Percentiles rank a stretch among this genome's conserved stretches.
phyloP scores from a whole-genome alignment of 1,140 invertebrate species.

The Heliconius hewitsoni region DNA sequence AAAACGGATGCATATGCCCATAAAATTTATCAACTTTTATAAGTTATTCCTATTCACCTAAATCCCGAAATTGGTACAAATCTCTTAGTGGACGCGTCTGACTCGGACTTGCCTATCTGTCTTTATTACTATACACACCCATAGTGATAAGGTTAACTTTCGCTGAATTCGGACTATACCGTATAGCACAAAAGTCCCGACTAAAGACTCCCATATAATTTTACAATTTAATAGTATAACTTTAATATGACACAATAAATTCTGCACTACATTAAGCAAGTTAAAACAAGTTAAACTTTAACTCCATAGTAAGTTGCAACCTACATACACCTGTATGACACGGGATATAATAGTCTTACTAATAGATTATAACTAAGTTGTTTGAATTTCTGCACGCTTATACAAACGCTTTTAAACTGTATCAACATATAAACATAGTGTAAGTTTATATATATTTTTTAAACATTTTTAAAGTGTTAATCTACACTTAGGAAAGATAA shows the following conservation, averaged over 20 bases:
- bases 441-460: not conserved
- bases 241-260: not conserved
- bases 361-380: slow-evolving; percentile 22
- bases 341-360: slow-evolving; percentile 9
- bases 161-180: too few relatives aligned
- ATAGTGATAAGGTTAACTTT: too few relatives aligned
- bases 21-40: too few relatives aligned
- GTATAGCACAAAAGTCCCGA: too few relatives aligned
- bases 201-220: not conserved
- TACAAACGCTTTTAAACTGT: slow-evolving; percentile 11
- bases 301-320: not conserved
- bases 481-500: too few relatives aligned
- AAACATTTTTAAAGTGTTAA: too few relatives aligned
- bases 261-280: not conserved
- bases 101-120: too few relatives aligned
- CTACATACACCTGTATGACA: not conserved
- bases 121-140: too few relatives aligned
- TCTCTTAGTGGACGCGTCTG: too few relatives aligned
- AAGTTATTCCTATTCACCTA: too few relatives aligned
- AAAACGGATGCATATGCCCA: too few relatives aligned
- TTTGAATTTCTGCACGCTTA: slow-evolving; percentile 1
- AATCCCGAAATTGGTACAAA: too few relatives aligned
- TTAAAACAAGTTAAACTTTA: slow-evolving; percentile 30
- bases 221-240: not conserved
- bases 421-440: not conserved